phyloP scores from a whole-genome alignment of 2,888 invertebrate species.

The Drosophila algonquin region DNA sequence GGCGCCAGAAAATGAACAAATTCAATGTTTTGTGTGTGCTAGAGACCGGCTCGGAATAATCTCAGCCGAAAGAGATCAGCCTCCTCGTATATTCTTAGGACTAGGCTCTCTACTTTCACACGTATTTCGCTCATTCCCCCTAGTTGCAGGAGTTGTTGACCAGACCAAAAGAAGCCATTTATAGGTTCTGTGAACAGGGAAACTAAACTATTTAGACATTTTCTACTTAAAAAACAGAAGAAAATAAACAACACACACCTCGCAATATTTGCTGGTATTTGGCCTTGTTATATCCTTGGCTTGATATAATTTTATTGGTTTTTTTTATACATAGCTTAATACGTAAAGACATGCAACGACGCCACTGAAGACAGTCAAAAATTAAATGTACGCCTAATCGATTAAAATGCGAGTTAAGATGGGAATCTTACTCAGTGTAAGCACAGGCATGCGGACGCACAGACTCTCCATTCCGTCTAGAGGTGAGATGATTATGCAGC shows the following conservation, averaged over 20 bases:
- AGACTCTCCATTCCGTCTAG: neutral
- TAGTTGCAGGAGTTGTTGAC: too few species aligned
- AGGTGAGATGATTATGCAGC: neutral
- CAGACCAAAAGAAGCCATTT: too few species aligned
- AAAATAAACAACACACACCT: too few species aligned
- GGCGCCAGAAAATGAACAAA: neutral
- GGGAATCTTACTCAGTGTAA: neutral
- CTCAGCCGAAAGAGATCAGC: too few species aligned
- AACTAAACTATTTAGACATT: too few species aligned
- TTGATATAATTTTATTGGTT: neutral
- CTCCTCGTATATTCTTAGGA: too few species aligned
- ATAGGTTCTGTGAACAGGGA: too few species aligned
- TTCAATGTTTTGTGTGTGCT: neutral
- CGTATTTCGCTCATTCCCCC: too few species aligned
- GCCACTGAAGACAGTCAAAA: neutral
- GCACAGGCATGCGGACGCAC: neutral
- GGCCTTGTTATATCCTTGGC: neutral
- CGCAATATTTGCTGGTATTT: neutral
- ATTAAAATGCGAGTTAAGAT: neutral
- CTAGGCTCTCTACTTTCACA: too few species aligned
- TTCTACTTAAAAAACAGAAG: neutral
- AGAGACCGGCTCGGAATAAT: too few species aligned
- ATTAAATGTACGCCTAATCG: neutral
- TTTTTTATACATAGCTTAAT: neutral
- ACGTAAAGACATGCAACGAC: neutral